A percentile compares a stretch with the other conserved stretches of the same genome.
Evolutionary conservation across 2,888 invertebrate species (phyloP).

Genomic region (Spialia ferax): DNA sequence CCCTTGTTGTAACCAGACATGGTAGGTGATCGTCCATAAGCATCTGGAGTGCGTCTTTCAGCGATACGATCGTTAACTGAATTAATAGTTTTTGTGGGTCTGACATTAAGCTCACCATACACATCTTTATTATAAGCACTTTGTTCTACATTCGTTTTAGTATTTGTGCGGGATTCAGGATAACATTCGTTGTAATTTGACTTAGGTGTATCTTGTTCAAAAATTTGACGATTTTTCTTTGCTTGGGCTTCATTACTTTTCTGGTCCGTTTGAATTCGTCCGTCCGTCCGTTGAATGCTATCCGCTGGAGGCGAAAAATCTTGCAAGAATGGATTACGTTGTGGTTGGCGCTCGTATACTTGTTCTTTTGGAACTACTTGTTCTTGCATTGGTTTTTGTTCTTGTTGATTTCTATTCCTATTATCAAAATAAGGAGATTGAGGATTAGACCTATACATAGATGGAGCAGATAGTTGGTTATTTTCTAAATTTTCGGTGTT

Average conservation of each 20-base stretch:
- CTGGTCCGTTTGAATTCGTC: slow-evolving; percentile 40
- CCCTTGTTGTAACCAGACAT: slow-evolving; percentile 75
- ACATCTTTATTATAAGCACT: slow-evolving; percentile 67
- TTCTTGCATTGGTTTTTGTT: slow-evolving; percentile 57
- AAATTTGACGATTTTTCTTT: slow-evolving; percentile 51
- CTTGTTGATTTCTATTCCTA: slow-evolving; percentile 72
- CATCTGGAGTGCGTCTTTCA: slow-evolving; percentile 94
- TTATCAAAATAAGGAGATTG: slow-evolving; percentile 82
- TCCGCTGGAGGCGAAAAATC: slow-evolving; percentile 55
- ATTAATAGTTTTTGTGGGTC: slow-evolving; percentile 60
- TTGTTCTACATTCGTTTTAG: slow-evolving; percentile 56
- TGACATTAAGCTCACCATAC: slow-evolving; percentile 68
- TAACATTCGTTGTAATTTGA: slow-evolving; percentile 59
- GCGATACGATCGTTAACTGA: slow-evolving; percentile 72
- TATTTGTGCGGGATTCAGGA: slow-evolving; percentile 57
- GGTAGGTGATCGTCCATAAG: slow-evolving; percentile 90
- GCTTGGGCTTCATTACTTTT: slow-evolving; percentile 52
- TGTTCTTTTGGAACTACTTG: slow-evolving; percentile 66
- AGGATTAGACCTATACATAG: slow-evolving; percentile 72
- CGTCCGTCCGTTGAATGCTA: slow-evolving; percentile 43
- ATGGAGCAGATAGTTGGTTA: slow-evolving; percentile 60
- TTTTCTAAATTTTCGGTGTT: slow-evolving; percentile 73
- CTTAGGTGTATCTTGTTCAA: slow-evolving; percentile 56
- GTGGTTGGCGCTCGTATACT: slow-evolving; percentile 69
- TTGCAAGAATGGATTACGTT: slow-evolving; percentile 75